A percentile compares a stretch with the other conserved stretches of the same genome.
phyloP scores from a whole-genome alignment of 2,113 vertebrate genomes.

The Turdus rufiventris region DNA sequence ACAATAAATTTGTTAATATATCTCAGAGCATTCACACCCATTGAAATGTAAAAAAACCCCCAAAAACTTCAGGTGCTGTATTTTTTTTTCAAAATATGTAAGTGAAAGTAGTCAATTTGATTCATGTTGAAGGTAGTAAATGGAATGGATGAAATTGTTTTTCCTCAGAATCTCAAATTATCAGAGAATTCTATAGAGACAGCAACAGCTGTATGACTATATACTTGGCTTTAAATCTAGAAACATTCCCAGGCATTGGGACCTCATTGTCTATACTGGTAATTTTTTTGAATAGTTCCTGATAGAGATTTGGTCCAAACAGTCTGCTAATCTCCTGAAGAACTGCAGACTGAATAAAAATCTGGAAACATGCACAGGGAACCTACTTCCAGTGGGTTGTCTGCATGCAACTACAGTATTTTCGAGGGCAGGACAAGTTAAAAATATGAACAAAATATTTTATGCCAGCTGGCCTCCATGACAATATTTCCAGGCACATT shows the following conservation, averaged over 20 bases:
- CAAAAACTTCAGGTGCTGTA: neutral
- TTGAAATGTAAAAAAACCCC: neutral
- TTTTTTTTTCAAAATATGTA: neutral
- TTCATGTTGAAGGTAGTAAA: neutral
- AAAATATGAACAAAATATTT: neutral
- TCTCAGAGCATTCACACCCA: neutral
- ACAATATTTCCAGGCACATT: neutral
- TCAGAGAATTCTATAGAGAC: neutral
- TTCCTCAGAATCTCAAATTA: neutral
- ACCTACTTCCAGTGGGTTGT: neutral
- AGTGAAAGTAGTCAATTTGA: neutral
- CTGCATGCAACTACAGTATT: neutral
- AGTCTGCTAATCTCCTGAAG: neutral
- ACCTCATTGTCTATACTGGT: neutral
- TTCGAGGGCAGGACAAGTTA: neutral
- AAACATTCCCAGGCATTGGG: neutral
- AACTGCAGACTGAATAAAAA: neutral
- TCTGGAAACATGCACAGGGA: neutral
- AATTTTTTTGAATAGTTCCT: neutral
- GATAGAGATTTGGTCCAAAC: neutral
- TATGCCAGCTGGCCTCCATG: neutral
- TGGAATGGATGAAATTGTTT: neutral
- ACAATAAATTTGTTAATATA: neutral
- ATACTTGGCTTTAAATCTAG: neutral
- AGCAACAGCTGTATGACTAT: neutral